Evolutionary conservation across 2,113 vertebrate species (phyloP).

Genomic region (Phodopus roborovskii): DNA sequence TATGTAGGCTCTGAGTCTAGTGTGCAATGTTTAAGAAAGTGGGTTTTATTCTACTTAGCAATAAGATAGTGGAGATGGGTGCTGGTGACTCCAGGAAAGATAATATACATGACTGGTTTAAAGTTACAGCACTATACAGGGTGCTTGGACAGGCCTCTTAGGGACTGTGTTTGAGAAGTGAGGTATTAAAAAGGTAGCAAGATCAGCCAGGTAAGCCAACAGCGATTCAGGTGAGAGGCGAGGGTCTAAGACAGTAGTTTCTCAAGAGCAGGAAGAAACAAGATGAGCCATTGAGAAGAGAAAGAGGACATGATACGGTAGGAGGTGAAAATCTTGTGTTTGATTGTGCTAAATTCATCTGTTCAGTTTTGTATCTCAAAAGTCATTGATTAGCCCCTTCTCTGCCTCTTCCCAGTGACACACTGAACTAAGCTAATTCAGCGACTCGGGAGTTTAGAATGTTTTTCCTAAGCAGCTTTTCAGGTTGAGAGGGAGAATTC

Average conservation of each 20-base stretch:
- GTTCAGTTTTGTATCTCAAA: background rate
- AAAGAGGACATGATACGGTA: background rate
- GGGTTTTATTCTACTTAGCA: background rate
- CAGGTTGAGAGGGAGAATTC: background rate
- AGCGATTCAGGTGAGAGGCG: background rate
- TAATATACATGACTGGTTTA: background rate
- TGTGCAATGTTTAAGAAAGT: background rate
- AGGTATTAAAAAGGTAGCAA: background rate
- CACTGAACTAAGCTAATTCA: slow-evolving; percentile 24
- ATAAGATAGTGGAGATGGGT: background rate
- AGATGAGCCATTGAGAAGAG: background rate
- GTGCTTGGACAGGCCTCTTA: background rate
- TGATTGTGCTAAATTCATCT: background rate
- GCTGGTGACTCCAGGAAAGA: background rate
- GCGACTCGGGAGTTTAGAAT: slow-evolving; percentile 1
- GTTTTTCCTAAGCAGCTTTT: slow-evolving; percentile 42
- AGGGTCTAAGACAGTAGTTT: background rate
- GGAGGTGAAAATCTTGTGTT: slow-evolving; percentile 43
- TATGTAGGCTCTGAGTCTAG: background rate
- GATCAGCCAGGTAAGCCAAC: background rate
- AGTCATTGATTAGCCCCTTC: slow-evolving; percentile 40
- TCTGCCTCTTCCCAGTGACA: slow-evolving; percentile 34
- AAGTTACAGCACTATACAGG: background rate
- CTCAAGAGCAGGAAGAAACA: background rate
- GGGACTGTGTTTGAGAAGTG: background rate